These are phyloP conservation scores for Urophycis tenuis DNA, from an alignment of 2,797 vertebrate species.

Conservation along the genomic window DNA sequence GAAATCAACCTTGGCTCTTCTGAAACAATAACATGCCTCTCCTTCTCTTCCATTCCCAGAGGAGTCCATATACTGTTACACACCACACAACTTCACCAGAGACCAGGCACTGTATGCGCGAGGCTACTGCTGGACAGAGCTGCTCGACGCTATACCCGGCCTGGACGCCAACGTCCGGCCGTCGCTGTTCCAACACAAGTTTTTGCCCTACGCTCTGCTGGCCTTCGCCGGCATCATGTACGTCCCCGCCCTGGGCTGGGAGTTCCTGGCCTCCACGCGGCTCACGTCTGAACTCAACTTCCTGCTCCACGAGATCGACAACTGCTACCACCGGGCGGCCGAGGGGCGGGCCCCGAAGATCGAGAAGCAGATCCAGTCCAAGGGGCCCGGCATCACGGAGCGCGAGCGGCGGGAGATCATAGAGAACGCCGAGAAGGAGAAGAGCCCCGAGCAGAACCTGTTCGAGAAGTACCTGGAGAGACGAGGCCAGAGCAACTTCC, in stretches of 20 bases:
- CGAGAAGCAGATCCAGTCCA: conserved; percentile 99
- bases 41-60: conserved; percentile 66
- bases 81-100: conserved; percentile 98
- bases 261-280: conserved; percentile 94
- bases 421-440: conserved; percentile 97
- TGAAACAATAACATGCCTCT: conserved; percentile 25
- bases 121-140: conserved; percentile 99
- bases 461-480: conserved; percentile 98
- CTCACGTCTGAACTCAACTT: conserved; percentile 99
- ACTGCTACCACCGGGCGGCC: conserved; percentile 96
- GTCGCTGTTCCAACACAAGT: conserved; percentile 97
- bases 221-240: conserved; percentile 99
- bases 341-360: conserved; percentile 98
- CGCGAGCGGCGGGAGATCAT: conserved; percentile 93
- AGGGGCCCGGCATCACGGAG: conserved; percentile 96
- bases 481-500: conserved; percentile 92
- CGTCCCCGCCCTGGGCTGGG: conserved; percentile 94
- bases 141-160: conserved; percentile 87
- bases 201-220: conserved; percentile 94
- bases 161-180: conserved; percentile 86
- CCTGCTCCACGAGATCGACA: conserved; percentile 98
- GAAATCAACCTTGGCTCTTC: not conserved
- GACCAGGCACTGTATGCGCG: conserved; percentile 98
- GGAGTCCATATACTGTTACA: conserved; percentile 99
- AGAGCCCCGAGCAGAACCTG: conserved; percentile 96